Conservation (phyloP, 2,113 vertebrate genomes). For the Nannospalax galili region DNA sequence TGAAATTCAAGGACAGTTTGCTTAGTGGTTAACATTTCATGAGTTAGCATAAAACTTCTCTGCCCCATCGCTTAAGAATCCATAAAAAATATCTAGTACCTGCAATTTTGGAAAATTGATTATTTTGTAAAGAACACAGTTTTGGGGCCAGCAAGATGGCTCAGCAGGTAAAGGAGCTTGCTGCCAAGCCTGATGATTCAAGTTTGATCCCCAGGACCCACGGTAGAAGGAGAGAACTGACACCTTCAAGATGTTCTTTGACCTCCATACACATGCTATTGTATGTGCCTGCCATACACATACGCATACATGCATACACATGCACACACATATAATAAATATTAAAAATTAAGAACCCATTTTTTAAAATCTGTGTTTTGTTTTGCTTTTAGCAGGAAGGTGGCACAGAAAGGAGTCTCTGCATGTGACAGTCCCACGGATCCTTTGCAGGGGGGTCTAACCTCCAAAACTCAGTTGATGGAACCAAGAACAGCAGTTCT, state of each 20-base stretch:
- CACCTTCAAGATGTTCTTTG: no score
- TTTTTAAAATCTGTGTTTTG: neutral
- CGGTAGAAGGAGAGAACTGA: no score
- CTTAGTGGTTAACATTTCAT: constrained; percentile 42
- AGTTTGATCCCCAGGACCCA: no score
- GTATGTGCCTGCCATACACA: no score
- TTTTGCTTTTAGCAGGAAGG: neutral
- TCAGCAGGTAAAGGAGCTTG: no score
- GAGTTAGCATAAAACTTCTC: constrained; percentile 31
- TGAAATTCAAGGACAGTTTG: constrained; percentile 38
- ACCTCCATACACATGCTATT: no score
- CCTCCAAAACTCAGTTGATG: neutral
- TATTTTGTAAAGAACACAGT: no score
- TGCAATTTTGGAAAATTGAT: constrained; percentile 12
- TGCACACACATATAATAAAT: no score
- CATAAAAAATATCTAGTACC: neutral
- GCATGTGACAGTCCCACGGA: accelerated
- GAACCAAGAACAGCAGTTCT: neutral
- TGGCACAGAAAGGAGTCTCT: accelerated
- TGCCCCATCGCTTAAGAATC: neutral
- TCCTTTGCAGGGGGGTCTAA: neutral
- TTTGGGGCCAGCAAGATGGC: neutral
- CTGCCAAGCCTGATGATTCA: no score
- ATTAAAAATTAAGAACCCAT: no score
- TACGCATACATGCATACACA: no score